phyloP scores from a whole-genome alignment of 2,113 vertebrate species.

The Echinops telfairi region DNA sequence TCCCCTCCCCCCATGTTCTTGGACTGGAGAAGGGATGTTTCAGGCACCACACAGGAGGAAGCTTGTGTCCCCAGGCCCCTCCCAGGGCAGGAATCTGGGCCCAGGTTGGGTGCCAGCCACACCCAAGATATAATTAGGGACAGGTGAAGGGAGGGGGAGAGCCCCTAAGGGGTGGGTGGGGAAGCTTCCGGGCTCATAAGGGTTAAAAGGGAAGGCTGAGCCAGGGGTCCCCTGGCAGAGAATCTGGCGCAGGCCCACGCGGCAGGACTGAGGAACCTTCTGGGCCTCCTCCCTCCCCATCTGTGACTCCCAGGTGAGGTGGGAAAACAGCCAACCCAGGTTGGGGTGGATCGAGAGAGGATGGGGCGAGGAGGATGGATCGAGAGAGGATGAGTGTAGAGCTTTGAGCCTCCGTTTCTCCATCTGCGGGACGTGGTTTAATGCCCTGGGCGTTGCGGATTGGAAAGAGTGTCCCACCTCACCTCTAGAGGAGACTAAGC shows the following conservation, averaged over 20 bases:
- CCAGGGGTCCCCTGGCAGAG: conserved; percentile 70
- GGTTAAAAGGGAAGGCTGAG: conserved; percentile 77
- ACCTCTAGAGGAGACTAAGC: not conserved
- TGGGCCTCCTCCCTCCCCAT: not conserved
- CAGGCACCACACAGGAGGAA: not conserved
- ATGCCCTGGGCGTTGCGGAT: not conserved
- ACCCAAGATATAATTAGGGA: conserved; percentile 76
- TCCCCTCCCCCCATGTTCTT: not conserved
- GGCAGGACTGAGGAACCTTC: not conserved
- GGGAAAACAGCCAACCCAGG: not conserved
- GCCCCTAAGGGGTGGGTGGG: conserved; percentile 48
- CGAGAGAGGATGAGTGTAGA: conserved; percentile 18
- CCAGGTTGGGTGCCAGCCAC: conserved; percentile 72
- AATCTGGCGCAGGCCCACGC: not conserved
- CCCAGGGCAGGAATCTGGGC: conserved; percentile 79
- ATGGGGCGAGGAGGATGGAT: not conserved
- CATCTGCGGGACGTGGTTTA: not conserved
- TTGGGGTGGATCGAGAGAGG: not conserved
- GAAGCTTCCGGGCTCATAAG: conserved; percentile 67
- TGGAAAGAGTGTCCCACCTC: not conserved
- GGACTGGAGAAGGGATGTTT: conserved; percentile 40
- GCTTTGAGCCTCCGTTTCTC: not conserved
- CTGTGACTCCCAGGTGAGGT: conserved; percentile 66
- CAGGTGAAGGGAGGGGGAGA: conserved; percentile 68
- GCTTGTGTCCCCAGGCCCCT: conserved; percentile 66